Evolutionary conservation across 2,888 invertebrate species (phyloP).

Genomic region (Parnassius glacialis): DNA sequence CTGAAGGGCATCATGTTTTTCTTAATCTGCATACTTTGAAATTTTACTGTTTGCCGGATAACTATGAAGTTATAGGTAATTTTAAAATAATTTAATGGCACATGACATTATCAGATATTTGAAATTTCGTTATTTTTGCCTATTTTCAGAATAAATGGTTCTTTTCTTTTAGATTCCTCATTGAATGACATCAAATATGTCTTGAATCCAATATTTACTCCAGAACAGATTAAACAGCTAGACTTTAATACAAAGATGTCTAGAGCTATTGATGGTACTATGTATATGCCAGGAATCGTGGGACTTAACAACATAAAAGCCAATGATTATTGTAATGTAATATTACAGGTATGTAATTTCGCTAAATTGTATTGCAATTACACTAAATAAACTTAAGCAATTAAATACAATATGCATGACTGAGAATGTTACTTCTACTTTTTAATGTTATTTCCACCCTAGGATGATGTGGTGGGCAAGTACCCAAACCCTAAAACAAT

Average conservation of each 20-base stretch:
- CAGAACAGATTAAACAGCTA: conserved; percentile 89
- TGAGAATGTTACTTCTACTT: too few relatives aligned
- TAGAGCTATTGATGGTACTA: conserved; percentile 96
- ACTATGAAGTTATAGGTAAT: conserved; percentile 98
- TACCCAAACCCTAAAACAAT: too few relatives aligned
- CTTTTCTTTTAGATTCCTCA: conserved; percentile 87
- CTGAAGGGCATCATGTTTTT: conserved; percentile 98
- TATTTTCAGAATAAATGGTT: neutral
- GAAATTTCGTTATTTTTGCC: too few relatives aligned
- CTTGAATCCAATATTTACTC: conserved; percentile 96
- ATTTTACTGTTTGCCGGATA: conserved; percentile 99
- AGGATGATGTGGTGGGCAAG: too few relatives aligned
- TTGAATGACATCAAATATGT: conserved; percentile 99
- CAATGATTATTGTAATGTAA: conserved; percentile 99
- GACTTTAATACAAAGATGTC: conserved; percentile 92
- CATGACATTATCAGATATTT: too few relatives aligned
- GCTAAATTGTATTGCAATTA: too few relatives aligned
- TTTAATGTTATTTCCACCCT: too few relatives aligned
- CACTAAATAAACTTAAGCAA: too few relatives aligned
- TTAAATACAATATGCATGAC: too few relatives aligned
- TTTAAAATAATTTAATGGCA: neutral
- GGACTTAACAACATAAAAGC: conserved; percentile 99
- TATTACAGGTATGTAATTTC: conserved; percentile 87
- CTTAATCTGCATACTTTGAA: conserved; percentile 97
- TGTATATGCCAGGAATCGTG: conserved; percentile 98